Evolutionary conservation across 1,140 invertebrate species (phyloP).

Genomic region (Drosophila rhopaloa): DNA sequence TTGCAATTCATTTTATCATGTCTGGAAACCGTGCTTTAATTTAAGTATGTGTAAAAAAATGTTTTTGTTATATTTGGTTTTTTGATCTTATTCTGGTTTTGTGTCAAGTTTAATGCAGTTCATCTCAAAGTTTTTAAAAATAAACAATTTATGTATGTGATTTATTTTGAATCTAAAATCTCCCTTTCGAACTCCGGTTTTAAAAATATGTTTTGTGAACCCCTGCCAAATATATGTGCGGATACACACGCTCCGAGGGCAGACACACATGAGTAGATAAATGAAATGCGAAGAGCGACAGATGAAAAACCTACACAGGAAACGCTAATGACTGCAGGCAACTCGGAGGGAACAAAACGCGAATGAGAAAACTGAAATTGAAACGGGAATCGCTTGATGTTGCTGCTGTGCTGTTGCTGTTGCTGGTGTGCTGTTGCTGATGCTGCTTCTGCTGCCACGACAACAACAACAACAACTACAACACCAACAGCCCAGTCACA

Average conservation of each 20-base stretch:
- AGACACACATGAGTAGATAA: constrained; percentile 35
- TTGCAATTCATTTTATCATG: constrained; percentile 35
- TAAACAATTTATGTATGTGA: too few species aligned
- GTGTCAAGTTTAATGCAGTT: constrained; percentile 29
- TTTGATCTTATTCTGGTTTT: constrained; percentile 22
- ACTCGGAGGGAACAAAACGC: constrained; percentile 23
- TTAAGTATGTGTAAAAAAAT: constrained; percentile 15
- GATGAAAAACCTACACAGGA: constrained; percentile 78
- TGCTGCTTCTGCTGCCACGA: constrained; percentile 24
- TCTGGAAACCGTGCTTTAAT: constrained; percentile 43
- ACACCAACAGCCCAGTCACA: constrained; percentile 15
- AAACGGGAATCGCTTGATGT: constrained; percentile 54
- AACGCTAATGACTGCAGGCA: constrained; percentile 77
- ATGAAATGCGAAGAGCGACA: constrained; percentile 53
- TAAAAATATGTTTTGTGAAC: constrained; percentile 25
- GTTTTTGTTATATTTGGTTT: constrained; percentile 9
- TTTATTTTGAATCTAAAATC: neutral
- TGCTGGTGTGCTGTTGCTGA: constrained; percentile 22
- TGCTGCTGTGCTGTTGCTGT: constrained; percentile 19
- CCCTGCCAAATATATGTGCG: constrained; percentile 57
- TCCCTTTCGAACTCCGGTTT: neutral
- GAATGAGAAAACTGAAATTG: constrained; percentile 41
- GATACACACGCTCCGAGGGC: constrained; percentile 25
- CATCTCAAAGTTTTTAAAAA: too few species aligned
- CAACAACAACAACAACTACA: constrained; percentile 24